These are phyloP conservation scores for Brenthis ino DNA, from an alignment of 2,888 invertebrate genomes.

Conservation along the genomic window DNA sequence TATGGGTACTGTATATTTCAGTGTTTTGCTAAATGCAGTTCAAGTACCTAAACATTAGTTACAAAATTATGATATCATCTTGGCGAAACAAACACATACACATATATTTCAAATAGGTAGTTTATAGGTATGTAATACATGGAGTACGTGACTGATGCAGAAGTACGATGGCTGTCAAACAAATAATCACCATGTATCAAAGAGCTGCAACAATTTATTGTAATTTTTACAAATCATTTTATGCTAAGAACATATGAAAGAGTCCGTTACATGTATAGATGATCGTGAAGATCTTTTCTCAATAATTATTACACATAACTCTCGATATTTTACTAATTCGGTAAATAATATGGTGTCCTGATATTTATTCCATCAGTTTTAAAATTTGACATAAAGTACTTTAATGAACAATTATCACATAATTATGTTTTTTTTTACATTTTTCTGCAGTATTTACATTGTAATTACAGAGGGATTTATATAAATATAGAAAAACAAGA, in stretches of 20 bases:
- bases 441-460: conserved; percentile 10
- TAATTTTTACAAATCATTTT: too few relatives aligned
- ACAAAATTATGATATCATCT: conserved; percentile 37
- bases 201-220: too few relatives aligned
- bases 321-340: background rate
- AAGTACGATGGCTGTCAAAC: conserved; percentile 44
- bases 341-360: conserved; percentile 12
- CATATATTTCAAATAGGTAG: conserved; percentile 11
- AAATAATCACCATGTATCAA: conserved; percentile 23
- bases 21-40: background rate
- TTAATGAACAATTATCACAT: background rate
- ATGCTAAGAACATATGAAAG: too few relatives aligned
- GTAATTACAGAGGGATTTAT: conserved; percentile 26
- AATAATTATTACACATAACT: background rate
- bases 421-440: background rate
- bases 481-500: conserved; percentile 74
- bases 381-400: background rate
- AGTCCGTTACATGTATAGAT: too few relatives aligned
- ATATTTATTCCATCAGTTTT: conserved; percentile 6
- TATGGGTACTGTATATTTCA: background rate
- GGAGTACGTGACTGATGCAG: conserved; percentile 59
- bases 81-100: conserved; percentile 13
- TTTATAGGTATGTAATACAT: conserved; percentile 30
- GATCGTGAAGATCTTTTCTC: background rate
- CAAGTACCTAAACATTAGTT: background rate